These are phyloP conservation scores for Ptychadena robeensis DNA, from an alignment of 2,797 vertebrate species.

Conservation along the genomic window DNA sequence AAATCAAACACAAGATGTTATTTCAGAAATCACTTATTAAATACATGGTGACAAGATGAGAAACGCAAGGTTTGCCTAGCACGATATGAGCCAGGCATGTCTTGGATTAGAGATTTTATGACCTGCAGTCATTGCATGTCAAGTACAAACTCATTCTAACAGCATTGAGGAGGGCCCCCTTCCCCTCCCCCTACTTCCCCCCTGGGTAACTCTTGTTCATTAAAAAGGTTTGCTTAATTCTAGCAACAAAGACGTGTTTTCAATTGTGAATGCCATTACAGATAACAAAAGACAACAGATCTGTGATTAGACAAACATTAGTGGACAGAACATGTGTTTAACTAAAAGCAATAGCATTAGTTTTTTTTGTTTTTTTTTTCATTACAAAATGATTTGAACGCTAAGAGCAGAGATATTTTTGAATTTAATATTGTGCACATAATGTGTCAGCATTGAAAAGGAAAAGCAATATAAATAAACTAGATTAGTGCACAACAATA, in stretches of 20 bases:
- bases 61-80: constrained; percentile 36
- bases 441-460: no score
- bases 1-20: constrained; percentile 30
- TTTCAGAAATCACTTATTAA: constrained; percentile 22
- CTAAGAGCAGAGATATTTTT: no score
- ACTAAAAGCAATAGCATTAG: not conserved
- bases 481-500: no score
- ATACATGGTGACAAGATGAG: constrained; percentile 39
- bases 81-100: constrained; percentile 46
- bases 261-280: constrained; percentile 33
- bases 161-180: constrained; percentile 18
- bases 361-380: not conserved
- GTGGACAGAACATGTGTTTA: constrained; percentile 1
- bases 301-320: constrained; percentile 34
- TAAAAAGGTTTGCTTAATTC: constrained; percentile 49
- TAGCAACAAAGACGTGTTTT: constrained; percentile 41
- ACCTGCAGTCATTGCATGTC: constrained; percentile 34
- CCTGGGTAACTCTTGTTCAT: constrained; percentile 45
- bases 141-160: constrained; percentile 39
- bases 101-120: constrained; percentile 34
- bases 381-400: no score
- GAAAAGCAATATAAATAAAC: no score
- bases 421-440: no score
- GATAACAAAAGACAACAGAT: constrained; percentile 39
- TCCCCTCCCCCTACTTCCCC: not conserved